Evolutionary conservation across 2,797 vertebrate genomes (phyloP).

Genomic region (Mus spretus): DNA sequence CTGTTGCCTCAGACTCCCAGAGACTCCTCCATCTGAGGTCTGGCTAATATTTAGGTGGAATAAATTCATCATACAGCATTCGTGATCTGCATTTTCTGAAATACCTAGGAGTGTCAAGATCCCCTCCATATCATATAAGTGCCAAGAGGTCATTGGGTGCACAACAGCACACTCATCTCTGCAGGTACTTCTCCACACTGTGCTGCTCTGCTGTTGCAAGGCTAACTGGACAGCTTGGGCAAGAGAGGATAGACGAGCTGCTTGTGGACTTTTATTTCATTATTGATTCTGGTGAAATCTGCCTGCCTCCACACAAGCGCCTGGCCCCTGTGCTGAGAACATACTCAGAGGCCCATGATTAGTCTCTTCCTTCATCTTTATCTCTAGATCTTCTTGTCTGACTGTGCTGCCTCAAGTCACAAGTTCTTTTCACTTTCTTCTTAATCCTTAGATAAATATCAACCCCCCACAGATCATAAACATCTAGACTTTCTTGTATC

Average conservation of each 20-base stretch:
- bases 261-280: not conserved
- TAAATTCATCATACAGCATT: not conserved
- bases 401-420: not conserved
- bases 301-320: not conserved
- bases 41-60: not conserved
- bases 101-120: not conserved
- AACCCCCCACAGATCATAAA: not conserved
- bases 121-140: not conserved
- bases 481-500: conserved; percentile 5
- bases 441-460: not conserved
- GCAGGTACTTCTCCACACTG: not conserved
- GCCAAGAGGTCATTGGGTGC: not conserved
- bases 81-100: not conserved
- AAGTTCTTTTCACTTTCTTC: conserved; percentile 21
- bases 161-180: not conserved
- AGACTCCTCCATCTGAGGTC: not conserved
- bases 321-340: not conserved
- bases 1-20: not conserved
- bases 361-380: not conserved
- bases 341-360: not conserved
- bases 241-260: not conserved
- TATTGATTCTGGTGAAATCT: not conserved
- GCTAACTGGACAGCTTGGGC: not conserved
- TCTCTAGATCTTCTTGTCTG: not conserved
- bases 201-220: not conserved